Evolutionary conservation across 2,888 invertebrate species (phyloP), one percentile per base, ranked within the genome.

Genomic region (Mermis nigrescens): DNA sequence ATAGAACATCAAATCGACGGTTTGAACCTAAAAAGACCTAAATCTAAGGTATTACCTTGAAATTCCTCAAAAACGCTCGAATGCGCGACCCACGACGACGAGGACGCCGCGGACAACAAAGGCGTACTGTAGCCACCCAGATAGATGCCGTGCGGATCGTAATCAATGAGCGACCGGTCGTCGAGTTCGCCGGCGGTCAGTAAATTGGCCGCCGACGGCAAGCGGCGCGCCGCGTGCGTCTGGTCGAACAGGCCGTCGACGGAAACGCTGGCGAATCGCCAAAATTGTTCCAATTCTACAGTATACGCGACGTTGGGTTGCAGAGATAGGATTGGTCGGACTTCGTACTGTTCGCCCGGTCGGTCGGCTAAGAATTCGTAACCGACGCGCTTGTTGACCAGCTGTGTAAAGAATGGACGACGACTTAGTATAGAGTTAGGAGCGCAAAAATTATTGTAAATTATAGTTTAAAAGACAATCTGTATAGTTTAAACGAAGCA

Each of bases 171-270:
- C n/a, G 53, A 19, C 28, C 27, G 12, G 1, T 60, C 62, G 31
- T 52, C 28, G 2, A 46, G 58, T 27, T 45, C 57, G 31, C 27
- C 38, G 38, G 19, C 38, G 19, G 7, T 38, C 19, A 12, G 38
- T 12, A 38, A 7, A 38, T 38, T 38, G 38, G 38, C 7, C 19
- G 19, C 38, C 12, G 38, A 7, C 12, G 38, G 38, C 19, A 38
- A 38, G 19, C 38, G 38, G 48, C 24, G 48, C 12, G 48, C 12
- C 19, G 48, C 48, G 19, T 7, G 24, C 63, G 60, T 12, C 63
- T 56, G 19, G 64, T 64, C 38, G 65, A 61, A 60, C 66, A 68
- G 32, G 2, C 46, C 26, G 57, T 60, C 60, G n/a, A 59, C 31
- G n/a, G 46, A 24, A 4, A 60, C 7, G 4, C 27, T 48, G 19